phyloP scores from a whole-genome alignment of 1,140 invertebrate genomes.

The Pemphigus obesinymphae region DNA sequence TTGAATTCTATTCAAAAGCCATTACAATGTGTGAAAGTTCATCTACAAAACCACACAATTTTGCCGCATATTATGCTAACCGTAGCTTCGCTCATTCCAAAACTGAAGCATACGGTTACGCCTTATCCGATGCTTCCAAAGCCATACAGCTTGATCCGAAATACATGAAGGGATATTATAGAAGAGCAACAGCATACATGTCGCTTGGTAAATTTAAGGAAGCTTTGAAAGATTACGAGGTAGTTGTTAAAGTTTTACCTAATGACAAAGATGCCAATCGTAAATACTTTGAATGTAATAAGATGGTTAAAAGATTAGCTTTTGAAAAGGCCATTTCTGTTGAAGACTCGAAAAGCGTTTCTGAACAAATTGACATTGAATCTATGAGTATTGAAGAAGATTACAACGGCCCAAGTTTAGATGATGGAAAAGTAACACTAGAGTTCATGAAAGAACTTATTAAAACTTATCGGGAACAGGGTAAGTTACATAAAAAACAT shows the following conservation, averaged over 20 bases:
- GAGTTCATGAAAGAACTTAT: constrained; percentile 82
- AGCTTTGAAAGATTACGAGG: constrained; percentile 94
- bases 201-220: constrained; percentile 95
- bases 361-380: constrained; percentile 82
- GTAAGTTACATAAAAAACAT: constrained; percentile 93
- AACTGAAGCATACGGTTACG: constrained; percentile 89
- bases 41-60: constrained; percentile 54
- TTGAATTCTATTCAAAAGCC: constrained; percentile 84
- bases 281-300: constrained; percentile 93
- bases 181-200: constrained; percentile 94
- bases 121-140: constrained; percentile 83
- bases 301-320: constrained; percentile 89
- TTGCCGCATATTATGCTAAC: constrained; percentile 86
- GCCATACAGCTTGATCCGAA: constrained; percentile 83
- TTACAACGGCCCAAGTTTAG: constrained; percentile 86
- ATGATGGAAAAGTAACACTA: constrained; percentile 81
- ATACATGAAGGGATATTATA: constrained; percentile 93
- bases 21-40: constrained; percentile 81
- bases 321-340: constrained; percentile 97
- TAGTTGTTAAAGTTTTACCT: constrained; percentile 83
- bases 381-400: constrained; percentile 91
- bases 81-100: constrained; percentile 91
- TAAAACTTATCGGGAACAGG: constrained; percentile 84
- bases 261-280: constrained; percentile 89
- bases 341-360: constrained; percentile 81